phyloP scores from a whole-genome alignment of 1,140 invertebrate genomes.

The Drosophila paulistorum region DNA sequence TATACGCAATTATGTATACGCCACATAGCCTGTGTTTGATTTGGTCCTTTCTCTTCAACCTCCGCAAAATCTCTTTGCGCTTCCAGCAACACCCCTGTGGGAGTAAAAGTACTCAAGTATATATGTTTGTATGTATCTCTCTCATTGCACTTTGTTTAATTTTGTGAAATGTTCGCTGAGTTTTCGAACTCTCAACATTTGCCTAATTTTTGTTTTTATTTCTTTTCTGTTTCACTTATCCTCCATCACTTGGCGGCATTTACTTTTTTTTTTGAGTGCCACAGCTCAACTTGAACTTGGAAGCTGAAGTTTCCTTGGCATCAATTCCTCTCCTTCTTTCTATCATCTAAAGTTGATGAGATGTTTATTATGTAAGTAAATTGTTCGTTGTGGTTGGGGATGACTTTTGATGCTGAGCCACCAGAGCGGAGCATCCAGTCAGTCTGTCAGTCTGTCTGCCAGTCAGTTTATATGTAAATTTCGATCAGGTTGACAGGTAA shows the following conservation, averaged over 20 bases:
- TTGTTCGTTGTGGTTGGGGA: conserved; percentile 26
- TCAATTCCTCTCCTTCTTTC: conserved; percentile 6
- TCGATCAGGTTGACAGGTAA: conserved; percentile 53
- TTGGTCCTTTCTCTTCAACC: not conserved
- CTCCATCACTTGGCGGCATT: conserved; percentile 6
- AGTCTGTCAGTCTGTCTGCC: conserved; percentile 6
- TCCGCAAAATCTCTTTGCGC: not conserved
- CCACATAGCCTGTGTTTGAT: conserved; percentile 12
- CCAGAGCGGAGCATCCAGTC: not conserved
- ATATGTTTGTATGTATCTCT: conserved; percentile 6
- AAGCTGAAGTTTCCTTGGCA: conserved; percentile 25
- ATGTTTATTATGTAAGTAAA: conserved; percentile 69
- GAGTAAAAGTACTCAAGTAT: conserved; percentile 1
- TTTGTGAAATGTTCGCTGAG: conserved; percentile 58
- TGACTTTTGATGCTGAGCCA: conserved; percentile 2
- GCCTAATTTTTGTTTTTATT: conserved; percentile 51
- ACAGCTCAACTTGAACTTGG: conserved; percentile 31
- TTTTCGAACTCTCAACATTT: conserved; percentile 52
- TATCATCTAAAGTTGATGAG: conserved; percentile 58
- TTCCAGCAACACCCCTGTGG: not conserved
- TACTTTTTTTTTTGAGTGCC: not conserved
- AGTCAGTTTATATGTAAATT: conserved; percentile 66
- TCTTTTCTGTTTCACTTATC: conserved; percentile 5
- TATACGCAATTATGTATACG: conserved; percentile 33
- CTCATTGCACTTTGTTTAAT: conserved; percentile 52